Percentiles rank a stretch among this genome's conserved stretches.
These are phyloP conservation scores for Anguilla marmorata DNA, from an alignment of 2,797 vertebrate genomes.

Conservation along the genomic window DNA sequence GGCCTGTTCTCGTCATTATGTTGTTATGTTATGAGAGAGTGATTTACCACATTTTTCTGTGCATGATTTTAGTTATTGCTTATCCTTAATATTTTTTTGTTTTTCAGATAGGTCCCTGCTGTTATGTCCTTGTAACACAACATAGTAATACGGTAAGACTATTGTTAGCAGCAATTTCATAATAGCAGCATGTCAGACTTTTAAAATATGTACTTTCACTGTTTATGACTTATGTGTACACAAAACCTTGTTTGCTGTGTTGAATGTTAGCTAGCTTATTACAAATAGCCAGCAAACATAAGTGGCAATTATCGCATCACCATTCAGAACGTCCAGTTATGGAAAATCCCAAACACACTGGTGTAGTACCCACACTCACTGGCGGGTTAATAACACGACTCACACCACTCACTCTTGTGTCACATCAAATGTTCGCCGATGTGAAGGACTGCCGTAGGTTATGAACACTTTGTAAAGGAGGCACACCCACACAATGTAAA, in stretches of 20 bases:
- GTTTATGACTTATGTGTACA: too few relatives aligned
- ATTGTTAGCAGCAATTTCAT: too few relatives aligned
- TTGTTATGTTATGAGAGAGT: background rate
- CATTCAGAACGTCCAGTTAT: background rate
- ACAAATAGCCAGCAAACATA: background rate
- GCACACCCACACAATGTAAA: too few relatives aligned
- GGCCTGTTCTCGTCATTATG: too few relatives aligned
- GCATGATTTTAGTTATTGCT: background rate
- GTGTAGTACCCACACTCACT: background rate
- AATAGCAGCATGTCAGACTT: too few relatives aligned
- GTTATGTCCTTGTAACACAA: too few relatives aligned
- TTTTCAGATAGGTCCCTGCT: too few relatives aligned
- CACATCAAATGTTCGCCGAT: background rate
- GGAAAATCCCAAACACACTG: background rate
- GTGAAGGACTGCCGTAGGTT: background rate
- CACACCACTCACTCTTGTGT: background rate
- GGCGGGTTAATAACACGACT: background rate
- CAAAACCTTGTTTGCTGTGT: background rate
- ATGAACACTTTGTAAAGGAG: background rate
- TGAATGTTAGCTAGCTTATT: background rate
- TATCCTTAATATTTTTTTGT: too few relatives aligned
- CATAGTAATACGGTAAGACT: too few relatives aligned
- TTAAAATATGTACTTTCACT: too few relatives aligned
- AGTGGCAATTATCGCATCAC: background rate
- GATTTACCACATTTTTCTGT: background rate